Conservation (phyloP, 2,113 vertebrate genomes). For the Stomatorhinus ivindoensis region DNA sequence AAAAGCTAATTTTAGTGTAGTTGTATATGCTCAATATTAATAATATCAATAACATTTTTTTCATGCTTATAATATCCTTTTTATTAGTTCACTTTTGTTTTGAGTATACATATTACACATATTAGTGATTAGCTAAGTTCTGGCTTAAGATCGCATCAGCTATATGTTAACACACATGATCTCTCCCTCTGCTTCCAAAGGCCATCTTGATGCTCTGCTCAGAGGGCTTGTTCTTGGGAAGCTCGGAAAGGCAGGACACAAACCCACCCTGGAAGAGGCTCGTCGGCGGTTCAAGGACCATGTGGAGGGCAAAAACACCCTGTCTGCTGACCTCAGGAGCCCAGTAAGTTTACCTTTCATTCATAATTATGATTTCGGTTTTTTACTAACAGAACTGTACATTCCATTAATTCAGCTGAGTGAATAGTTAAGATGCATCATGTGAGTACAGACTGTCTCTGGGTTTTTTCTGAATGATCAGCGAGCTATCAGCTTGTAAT, state of each 20-base stretch:
- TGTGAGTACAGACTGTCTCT: background rate
- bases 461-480: background rate
- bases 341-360: constrained; percentile 63
- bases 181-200: constrained; percentile 45
- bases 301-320: constrained; percentile 76
- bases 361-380: background rate
- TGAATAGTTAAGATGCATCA: background rate
- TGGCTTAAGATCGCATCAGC: background rate
- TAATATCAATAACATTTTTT: background rate
- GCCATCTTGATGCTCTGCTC: constrained; percentile 86
- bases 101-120: background rate
- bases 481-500: background rate
- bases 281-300: constrained; percentile 90
- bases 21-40: background rate
- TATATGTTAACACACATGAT: background rate
- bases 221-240: constrained; percentile 88
- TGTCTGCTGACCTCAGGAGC: constrained; percentile 89
- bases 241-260: constrained; percentile 91
- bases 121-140: background rate
- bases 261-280: constrained; percentile 88
- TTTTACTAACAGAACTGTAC: background rate
- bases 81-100: background rate
- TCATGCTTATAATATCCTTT: background rate
- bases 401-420: background rate
- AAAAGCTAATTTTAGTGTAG: background rate